Evolutionary conservation across 2,888 invertebrate genomes (phyloP).

Genomic region (Drosophila flavopinicola): DNA sequence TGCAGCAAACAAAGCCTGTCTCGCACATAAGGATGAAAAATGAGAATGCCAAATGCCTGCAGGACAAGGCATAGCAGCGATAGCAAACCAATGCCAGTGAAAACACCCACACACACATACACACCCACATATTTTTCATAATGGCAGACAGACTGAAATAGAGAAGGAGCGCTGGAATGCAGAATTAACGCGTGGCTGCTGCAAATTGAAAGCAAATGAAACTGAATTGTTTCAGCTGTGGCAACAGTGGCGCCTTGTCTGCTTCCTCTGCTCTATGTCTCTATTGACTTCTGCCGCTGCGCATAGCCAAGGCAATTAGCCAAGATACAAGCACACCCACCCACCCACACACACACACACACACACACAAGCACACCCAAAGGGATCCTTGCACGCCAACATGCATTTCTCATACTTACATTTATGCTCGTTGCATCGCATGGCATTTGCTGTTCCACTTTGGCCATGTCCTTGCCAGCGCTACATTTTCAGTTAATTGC

Average conservation of each 20-base stretch:
- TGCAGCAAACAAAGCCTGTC: slow-evolving; percentile 40
- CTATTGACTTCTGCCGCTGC: slow-evolving; percentile 53
- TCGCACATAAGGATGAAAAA: slow-evolving; percentile 23
- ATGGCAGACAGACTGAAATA: slow-evolving; percentile 13
- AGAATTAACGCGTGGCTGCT: slow-evolving; percentile 54
- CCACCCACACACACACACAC: not conserved
- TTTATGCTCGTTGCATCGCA: slow-evolving; percentile 74
- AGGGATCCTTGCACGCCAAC: too few species aligned
- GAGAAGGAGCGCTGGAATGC: slow-evolving; percentile 15
- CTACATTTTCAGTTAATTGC: slow-evolving; percentile 79
- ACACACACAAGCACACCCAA: not conserved
- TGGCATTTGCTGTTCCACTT: slow-evolving; percentile 73
- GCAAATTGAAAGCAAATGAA: slow-evolving; percentile 74
- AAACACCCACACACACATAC: slow-evolving; percentile 3
- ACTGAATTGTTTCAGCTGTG: slow-evolving; percentile 42
- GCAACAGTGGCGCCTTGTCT: slow-evolving; percentile 22
- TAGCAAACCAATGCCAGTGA: slow-evolving; percentile 25
- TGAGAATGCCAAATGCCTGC: slow-evolving; percentile 44
- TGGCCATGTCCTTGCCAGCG: slow-evolving; percentile 73
- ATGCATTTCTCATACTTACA: slow-evolving; percentile 58
- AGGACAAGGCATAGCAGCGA: slow-evolving; percentile 23
- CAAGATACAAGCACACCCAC: slow-evolving; percentile 35
- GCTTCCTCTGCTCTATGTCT: slow-evolving; percentile 14
- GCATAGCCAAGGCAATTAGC: slow-evolving; percentile 66
- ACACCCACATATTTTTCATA: slow-evolving; percentile 1